Evolutionary conservation across 2,797 vertebrate species (phyloP).

Genomic region (Aselliscus stoliczkanus): DNA sequence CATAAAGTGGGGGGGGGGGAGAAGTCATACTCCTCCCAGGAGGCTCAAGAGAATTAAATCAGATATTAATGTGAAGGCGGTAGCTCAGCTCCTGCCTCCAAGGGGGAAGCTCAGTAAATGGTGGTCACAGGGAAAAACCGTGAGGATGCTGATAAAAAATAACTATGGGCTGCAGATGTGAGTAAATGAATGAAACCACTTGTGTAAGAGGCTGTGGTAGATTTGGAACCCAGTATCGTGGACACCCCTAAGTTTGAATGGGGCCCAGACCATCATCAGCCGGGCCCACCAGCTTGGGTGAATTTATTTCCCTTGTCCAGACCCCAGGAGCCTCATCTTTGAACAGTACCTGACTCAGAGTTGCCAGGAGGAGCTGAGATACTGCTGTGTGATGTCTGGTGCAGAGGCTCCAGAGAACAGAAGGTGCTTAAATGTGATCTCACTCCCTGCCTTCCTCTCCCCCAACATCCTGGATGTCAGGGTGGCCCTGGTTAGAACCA

Average conservation of each 20-base stretch:
- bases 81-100: background rate
- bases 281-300: background rate
- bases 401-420: background rate
- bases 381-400: rapidly evolving
- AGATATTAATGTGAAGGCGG: background rate
- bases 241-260: background rate
- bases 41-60: background rate
- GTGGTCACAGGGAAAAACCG: background rate
- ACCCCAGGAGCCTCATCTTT: rapidly evolving
- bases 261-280: background rate
- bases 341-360: background rate
- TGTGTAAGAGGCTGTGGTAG: background rate
- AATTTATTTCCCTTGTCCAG: too few species aligned
- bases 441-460: too few species aligned
- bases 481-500: background rate
- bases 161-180: background rate
- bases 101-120: background rate
- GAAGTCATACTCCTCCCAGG: rapidly evolving
- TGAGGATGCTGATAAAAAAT: rapidly evolving
- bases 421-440: background rate
- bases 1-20: too few species aligned
- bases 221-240: background rate
- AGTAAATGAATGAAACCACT: background rate
- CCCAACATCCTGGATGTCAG: background rate
- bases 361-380: rapidly evolving